A percentile compares a stretch with the other conserved stretches of the same genome.
Evolutionary conservation across 2,797 vertebrate genomes (phyloP).

Genomic region (Myripristis murdjan): DNA sequence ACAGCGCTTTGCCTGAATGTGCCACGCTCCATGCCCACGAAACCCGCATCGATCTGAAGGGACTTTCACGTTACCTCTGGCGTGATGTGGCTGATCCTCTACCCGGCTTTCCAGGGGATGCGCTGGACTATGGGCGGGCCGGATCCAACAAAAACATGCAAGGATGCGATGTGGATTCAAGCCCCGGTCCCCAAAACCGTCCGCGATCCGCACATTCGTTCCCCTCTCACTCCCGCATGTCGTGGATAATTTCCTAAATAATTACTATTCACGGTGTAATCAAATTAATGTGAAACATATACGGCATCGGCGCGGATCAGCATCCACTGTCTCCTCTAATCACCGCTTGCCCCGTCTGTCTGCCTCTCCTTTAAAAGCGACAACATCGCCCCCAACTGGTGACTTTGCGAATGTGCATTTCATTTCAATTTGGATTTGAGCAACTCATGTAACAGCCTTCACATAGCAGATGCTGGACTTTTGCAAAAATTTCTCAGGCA

Average conservation of each 20-base stretch:
- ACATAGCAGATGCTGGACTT: no score
- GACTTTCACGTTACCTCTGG: conserved; percentile 6
- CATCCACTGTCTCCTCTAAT: conserved; percentile 23
- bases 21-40: background rate
- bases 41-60: background rate
- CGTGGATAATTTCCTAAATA: background rate
- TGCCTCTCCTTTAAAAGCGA: background rate
- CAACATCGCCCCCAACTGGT: conserved; percentile 61
- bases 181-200: background rate
- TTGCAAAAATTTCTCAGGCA: background rate
- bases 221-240: background rate
- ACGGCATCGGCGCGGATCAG: background rate
- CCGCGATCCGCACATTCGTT: background rate
- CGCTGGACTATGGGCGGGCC: conserved; percentile 67
- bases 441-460: background rate
- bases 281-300: background rate
- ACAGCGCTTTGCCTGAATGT: background rate
- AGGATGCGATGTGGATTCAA: conserved; percentile 47
- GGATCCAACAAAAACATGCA: conserved; percentile 34
- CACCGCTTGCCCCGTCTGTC: background rate
- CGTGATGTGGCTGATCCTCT: conserved; percentile 1
- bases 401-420: background rate
- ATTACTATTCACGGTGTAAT: rapidly evolving
- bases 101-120: conserved; percentile 38
- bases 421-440: background rate